Percentiles rank a stretch among this genome's conserved stretches.
Conservation (phyloP, 2,797 vertebrate species). For the Pogoniulus pusillus region DNA sequence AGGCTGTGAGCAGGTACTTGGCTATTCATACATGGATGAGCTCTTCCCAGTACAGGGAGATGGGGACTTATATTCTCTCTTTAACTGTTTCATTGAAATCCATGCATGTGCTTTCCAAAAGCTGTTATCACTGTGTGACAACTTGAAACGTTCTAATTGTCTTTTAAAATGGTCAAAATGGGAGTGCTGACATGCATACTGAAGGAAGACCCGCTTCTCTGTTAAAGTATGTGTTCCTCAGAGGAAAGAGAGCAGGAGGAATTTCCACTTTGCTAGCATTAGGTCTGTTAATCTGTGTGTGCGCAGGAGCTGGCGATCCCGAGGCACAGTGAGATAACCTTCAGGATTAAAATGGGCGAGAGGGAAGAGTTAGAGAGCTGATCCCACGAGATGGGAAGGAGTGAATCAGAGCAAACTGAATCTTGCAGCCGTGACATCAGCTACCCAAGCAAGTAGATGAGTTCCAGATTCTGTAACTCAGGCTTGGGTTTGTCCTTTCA, state of each 20-base stretch:
- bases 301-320: background rate
- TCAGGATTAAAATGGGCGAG: background rate
- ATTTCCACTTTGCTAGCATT: conserved; percentile 21
- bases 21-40: background rate
- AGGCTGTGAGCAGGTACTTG: background rate
- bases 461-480: background rate
- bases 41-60: background rate
- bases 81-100: background rate
- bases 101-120: background rate
- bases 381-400: background rate
- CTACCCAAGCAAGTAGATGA: accelerated
- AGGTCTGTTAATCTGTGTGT: background rate
- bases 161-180: background rate
- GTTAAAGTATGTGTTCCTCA: background rate
- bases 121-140: background rate
- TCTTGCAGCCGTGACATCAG: background rate
- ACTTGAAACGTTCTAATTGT: background rate
- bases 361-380: background rate
- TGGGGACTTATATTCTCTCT: background rate
- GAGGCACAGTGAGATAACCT: background rate
- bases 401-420: background rate
- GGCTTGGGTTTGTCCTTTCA: background rate
- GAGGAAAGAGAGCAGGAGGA: background rate
- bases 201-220: background rate
- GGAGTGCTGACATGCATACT: background rate